Conservation (phyloP, 2,888 invertebrate genomes). For the Tenthredo scrophulariae region DNA sequence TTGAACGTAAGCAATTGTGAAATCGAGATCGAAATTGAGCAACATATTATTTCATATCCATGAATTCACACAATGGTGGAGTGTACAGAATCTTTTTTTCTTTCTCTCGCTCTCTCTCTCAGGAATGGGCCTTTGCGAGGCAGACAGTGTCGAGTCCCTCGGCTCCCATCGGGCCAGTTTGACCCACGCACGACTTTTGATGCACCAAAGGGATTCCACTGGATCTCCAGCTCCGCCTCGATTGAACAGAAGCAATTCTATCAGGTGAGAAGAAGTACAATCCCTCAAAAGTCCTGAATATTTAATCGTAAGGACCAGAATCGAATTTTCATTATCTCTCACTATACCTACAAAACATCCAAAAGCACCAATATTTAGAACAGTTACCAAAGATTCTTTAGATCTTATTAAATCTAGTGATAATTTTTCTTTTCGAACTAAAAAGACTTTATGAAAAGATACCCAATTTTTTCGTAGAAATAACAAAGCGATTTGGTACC, state of each 20-base stretch:
- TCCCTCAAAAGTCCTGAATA: conserved; percentile 59
- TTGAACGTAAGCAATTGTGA: too few species aligned
- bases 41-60: too few species aligned
- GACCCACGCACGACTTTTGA: conserved; percentile 85
- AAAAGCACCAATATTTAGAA: not conserved
- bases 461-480: not conserved
- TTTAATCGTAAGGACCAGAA: conserved; percentile 27
- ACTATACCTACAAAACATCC: conserved; percentile 14
- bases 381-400: not conserved
- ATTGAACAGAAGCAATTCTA: conserved; percentile 94
- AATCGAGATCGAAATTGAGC: too few species aligned
- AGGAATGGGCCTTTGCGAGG: conserved; percentile 86
- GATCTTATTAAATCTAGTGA: not conserved
- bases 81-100: too few species aligned
- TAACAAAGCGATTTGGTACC: conserved; percentile 69
- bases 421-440: not conserved
- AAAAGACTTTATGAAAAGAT: not conserved
- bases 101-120: not conserved
- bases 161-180: conserved; percentile 87
- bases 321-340: not conserved
- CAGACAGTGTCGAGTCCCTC: conserved; percentile 93
- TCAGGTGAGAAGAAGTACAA: conserved; percentile 84
- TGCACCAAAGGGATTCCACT: conserved; percentile 79
- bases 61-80: too few species aligned
- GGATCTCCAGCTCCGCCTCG: conserved; percentile 86